Conservation (phyloP, 2,113 vertebrate genomes). For the Parotia lawesii region DNA sequence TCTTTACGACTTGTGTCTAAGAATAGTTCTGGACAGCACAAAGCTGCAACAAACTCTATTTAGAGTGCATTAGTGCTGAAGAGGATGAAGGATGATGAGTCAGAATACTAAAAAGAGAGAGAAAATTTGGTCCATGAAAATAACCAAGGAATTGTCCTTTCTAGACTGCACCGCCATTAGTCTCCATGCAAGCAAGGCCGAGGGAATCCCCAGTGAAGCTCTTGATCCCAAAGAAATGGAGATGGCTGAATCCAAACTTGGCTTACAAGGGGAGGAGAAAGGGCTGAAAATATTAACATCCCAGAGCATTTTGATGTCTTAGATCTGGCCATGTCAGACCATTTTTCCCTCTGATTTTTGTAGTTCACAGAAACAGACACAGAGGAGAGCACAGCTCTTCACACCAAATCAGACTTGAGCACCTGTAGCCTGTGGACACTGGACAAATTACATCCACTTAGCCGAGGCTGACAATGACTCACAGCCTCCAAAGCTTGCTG, state of each 20-base stretch:
- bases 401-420: neutral
- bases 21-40: neutral
- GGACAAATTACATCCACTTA: neutral
- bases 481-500: neutral
- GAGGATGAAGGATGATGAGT: neutral
- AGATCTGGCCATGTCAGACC: neutral
- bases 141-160: neutral
- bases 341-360: neutral
- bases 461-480: neutral
- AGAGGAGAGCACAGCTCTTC: neutral
- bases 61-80: neutral
- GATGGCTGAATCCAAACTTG: neutral
- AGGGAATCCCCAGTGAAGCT: neutral
- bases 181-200: neutral
- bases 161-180: neutral
- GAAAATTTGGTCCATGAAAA: neutral
- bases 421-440: neutral
- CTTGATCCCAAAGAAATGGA: neutral
- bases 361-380: neutral
- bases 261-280: neutral
- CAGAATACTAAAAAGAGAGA: neutral
- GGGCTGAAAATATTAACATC: neutral
- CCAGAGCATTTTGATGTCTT: neutral
- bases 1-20: neutral
- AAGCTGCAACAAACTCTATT: neutral